Conservation (phyloP, 2,797 vertebrate species). For the Poecilia velifera region DNA sequence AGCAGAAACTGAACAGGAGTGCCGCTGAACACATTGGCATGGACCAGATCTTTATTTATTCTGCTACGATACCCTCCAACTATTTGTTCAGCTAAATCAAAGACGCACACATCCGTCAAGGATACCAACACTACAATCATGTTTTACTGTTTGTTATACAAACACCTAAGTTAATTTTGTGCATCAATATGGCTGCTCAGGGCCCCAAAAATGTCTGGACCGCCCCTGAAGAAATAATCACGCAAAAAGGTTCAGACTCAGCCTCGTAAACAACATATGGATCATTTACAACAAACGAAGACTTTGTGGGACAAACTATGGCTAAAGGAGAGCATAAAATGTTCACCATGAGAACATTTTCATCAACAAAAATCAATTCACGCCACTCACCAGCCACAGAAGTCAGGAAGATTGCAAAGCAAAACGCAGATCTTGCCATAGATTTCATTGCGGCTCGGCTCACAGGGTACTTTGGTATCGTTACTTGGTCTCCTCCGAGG, state of each 20-base stretch:
- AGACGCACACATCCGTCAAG: not conserved
- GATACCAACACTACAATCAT: not conserved
- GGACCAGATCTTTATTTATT: not conserved
- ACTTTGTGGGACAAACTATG: not conserved
- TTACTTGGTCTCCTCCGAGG: constrained; percentile 33
- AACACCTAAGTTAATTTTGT: not conserved
- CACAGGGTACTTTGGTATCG: constrained; percentile 43
- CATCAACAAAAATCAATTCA: constrained; percentile 14
- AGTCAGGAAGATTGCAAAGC: constrained; percentile 76
- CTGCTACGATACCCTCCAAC: not conserved
- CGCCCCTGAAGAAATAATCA: not conserved
- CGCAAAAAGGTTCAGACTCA: not conserved
- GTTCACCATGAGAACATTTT: constrained; percentile 39
- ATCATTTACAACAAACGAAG: not conserved
- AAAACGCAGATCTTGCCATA: constrained; percentile 71
- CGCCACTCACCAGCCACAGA: constrained; percentile 80
- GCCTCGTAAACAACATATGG: not conserved
- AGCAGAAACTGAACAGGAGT: not conserved
- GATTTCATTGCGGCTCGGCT: constrained; percentile 73
- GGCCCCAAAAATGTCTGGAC: not conserved
- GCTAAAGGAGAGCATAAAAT: constrained; percentile 29
- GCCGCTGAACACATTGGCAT: not conserved
- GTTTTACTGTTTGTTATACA: not conserved
- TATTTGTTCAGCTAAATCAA: not conserved
- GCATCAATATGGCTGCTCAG: not conserved